These are phyloP conservation scores for Biston betularia DNA, from an alignment of 2,888 invertebrate species.

Conservation along the genomic window DNA sequence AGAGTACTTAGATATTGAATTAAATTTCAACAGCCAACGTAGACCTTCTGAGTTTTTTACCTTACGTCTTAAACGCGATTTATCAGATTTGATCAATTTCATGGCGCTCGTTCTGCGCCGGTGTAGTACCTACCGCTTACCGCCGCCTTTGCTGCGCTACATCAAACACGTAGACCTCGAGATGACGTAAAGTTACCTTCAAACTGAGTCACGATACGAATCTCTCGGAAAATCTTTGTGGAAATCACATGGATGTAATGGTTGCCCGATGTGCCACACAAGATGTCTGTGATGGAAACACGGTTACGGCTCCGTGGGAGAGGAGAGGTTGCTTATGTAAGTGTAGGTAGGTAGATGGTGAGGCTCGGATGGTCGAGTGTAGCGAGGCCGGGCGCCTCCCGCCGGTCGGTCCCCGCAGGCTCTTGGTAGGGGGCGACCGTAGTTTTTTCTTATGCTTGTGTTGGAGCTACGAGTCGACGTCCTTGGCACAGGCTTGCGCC, in stretches of 20 bases:
- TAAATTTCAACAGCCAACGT: neutral
- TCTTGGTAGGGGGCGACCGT: conserved; percentile 65
- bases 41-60: neutral
- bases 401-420: conserved; percentile 64
- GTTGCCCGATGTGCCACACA: conserved; percentile 3
- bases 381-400: conserved; percentile 68
- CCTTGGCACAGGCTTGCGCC: conserved; percentile 39
- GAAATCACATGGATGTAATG: conserved; percentile 21
- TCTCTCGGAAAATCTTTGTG: conserved; percentile 40
- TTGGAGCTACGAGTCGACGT: conserved; percentile 40
- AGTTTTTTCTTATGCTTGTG: conserved; percentile 53
- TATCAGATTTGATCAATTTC: conserved; percentile 21
- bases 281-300: conserved; percentile 29
- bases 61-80: neutral
- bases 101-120: conserved; percentile 17
- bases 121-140: conserved; percentile 9
- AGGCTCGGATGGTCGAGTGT: conserved; percentile 53
- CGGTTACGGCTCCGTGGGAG: conserved; percentile 35
- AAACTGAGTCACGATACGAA: conserved; percentile 41
- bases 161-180: conserved; percentile 34
- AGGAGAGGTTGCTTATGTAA: conserved; percentile 43
- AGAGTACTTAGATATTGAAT: neutral
- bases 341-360: conserved; percentile 44
- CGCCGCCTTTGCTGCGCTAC: conserved; percentile 22
- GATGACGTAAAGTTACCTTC: conserved; percentile 43